These are phyloP conservation scores for Cladopsammia gracilis DNA, from an alignment of 64 coral and sea anemone species.

Conservation along the genomic window DNA sequence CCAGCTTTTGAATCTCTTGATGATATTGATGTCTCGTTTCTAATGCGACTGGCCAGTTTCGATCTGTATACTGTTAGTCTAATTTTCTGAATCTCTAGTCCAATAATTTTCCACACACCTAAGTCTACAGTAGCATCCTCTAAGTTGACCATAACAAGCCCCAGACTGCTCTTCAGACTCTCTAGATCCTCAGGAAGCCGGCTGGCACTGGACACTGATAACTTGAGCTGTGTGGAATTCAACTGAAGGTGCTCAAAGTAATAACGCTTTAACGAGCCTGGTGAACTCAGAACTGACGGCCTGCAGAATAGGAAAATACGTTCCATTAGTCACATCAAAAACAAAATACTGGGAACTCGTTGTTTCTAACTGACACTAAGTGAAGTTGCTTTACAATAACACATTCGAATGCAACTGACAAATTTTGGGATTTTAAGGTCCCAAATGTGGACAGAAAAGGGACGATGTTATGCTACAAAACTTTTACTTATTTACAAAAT, in stretches of 20 bases:
- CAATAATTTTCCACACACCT: constrained; percentile 46
- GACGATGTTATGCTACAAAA: no score
- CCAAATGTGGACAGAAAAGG: no score
- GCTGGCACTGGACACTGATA: constrained; percentile 86
- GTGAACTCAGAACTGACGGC: constrained; percentile 51
- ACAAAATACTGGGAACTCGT: no score
- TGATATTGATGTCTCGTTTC: no score
- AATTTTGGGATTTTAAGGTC: no score
- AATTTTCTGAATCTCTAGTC: no score
- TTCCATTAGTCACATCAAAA: background rate
- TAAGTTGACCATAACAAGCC: constrained; percentile 88
- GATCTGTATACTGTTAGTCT: background rate
- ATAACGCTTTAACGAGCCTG: constrained; percentile 75
- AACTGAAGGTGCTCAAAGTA: constrained; percentile 96
- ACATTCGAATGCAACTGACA: no score
- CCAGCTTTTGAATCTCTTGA: no score
- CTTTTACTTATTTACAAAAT: no score
- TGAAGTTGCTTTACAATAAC: no score
- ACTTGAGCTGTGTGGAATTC: constrained; percentile 89
- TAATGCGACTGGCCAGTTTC: no score
- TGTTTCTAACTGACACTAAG: no score
- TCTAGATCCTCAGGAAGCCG: constrained; percentile 85
- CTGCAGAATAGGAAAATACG: background rate
- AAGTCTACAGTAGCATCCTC: constrained; percentile 93
- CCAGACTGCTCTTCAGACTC: constrained; percentile 81